Evolutionary conservation across 2,113 vertebrate genomes (phyloP).

Genomic region (Camelus bactrianus): DNA sequence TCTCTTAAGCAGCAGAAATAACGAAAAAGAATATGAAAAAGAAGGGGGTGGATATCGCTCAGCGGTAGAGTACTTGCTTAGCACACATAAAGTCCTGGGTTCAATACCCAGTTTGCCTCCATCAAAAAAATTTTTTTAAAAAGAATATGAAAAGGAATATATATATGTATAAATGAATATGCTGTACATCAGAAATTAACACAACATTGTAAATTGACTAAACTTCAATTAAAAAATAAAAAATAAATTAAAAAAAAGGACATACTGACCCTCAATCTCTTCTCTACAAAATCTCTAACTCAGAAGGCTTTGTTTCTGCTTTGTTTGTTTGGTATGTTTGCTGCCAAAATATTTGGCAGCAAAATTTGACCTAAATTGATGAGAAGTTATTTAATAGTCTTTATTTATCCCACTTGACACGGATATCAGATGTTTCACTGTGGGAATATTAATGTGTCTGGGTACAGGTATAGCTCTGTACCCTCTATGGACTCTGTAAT

Average conservation of each 20-base stretch:
- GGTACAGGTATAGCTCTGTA: not conserved
- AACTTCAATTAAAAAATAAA: too few relatives aligned
- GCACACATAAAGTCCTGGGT: too few relatives aligned
- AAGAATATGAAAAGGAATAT: too few relatives aligned
- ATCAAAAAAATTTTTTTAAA: too few relatives aligned
- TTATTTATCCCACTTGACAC: slow-evolving; percentile 45
- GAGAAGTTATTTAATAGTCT: slow-evolving; percentile 49
- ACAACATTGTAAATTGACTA: too few relatives aligned
- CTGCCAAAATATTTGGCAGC: slow-evolving; percentile 61
- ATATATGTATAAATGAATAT: too few relatives aligned
- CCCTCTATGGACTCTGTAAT: not conserved
- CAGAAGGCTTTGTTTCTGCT: slow-evolving; percentile 25
- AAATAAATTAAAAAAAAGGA: too few relatives aligned
- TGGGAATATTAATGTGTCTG: not conserved
- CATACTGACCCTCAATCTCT: not conserved
- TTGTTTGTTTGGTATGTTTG: slow-evolving; percentile 33
- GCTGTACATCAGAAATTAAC: too few relatives aligned
- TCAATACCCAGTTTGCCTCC: too few relatives aligned
- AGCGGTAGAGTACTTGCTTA: too few relatives aligned
- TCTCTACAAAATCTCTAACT: not conserved
- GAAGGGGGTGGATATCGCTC: too few relatives aligned
- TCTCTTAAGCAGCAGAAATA: not conserved
- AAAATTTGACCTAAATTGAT: slow-evolving; percentile 40
- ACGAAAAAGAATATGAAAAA: too few relatives aligned
- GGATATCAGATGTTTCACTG: not conserved